Conservation (phyloP, 2,113 vertebrate genomes). For the Heterotilapia buettikoferi region DNA sequence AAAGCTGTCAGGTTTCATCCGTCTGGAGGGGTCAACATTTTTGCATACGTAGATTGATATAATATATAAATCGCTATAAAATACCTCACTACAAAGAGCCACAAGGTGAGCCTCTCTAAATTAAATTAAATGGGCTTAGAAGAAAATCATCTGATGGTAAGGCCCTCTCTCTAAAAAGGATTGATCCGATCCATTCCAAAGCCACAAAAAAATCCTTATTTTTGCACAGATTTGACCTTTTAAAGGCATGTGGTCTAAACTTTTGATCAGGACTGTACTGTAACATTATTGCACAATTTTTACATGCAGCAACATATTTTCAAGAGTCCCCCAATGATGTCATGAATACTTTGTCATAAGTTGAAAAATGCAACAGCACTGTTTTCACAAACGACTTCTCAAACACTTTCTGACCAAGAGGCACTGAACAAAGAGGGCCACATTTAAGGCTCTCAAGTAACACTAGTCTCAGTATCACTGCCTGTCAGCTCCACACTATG, state of each 20-base stretch:
- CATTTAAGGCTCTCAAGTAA: slow-evolving; percentile 26
- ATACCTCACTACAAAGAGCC: not conserved
- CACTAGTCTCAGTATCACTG: slow-evolving; percentile 22
- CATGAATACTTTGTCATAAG: not conserved
- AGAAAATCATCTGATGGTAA: not conserved
- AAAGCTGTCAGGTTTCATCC: not conserved
- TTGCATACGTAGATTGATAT: rapidly evolving
- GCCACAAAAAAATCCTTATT: rapidly evolving
- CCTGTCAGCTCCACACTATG: slow-evolving; percentile 2
- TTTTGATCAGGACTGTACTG: not conserved
- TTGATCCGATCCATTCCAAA: rapidly evolving
- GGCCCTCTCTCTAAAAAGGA: not conserved
- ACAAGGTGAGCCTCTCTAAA: not conserved
- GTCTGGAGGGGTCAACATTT: not conserved
- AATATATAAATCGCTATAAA: not conserved
- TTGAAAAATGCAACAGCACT: not conserved
- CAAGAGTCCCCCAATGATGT: not conserved
- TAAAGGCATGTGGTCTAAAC: not conserved
- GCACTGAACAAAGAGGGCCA: not conserved
- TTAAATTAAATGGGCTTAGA: rapidly evolving
- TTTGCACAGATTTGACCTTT: not conserved
- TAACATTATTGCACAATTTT: not conserved
- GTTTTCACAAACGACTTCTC: rapidly evolving
- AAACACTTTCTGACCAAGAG: not conserved
- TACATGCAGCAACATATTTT: rapidly evolving